Conservation (phyloP, 2,888 invertebrate species). For the Drosophila paracracens region DNA sequence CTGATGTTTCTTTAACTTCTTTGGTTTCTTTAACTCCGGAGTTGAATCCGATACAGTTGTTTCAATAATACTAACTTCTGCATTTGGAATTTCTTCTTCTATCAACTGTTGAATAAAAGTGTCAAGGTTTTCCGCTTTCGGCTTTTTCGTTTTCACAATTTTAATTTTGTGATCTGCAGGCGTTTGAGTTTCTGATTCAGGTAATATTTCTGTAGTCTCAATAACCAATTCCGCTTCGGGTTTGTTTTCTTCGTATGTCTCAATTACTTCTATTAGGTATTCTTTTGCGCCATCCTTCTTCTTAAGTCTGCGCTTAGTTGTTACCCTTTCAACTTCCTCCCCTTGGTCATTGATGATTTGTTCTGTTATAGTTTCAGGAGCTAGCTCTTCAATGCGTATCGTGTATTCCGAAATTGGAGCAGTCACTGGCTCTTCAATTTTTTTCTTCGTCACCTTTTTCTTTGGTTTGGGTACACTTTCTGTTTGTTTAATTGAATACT, state of each 20-base stretch:
- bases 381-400: slow-evolving; percentile 77
- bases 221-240: slow-evolving; percentile 85
- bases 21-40: slow-evolving; percentile 76
- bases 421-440: slow-evolving; percentile 34
- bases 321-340: slow-evolving; percentile 78
- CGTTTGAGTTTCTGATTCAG: slow-evolving; percentile 39
- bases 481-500: slow-evolving; percentile 50
- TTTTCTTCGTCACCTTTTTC: slow-evolving; percentile 61
- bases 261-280: slow-evolving; percentile 84
- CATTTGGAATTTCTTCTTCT: slow-evolving; percentile 82
- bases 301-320: slow-evolving; percentile 82
- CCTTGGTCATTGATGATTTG: slow-evolving; percentile 83
- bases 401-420: slow-evolving; percentile 60
- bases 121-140: slow-evolving; percentile 75
- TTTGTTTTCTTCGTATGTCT: slow-evolving; percentile 84
- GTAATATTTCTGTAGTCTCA: slow-evolving; percentile 83
- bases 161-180: slow-evolving; percentile 58
- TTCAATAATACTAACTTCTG: slow-evolving; percentile 83
- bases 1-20: slow-evolving; percentile 82
- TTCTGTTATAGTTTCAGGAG: slow-evolving; percentile 83
- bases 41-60: slow-evolving; percentile 78
- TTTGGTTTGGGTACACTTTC: slow-evolving; percentile 64
- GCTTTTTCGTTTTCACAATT: slow-evolving; percentile 77
- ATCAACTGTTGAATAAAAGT: slow-evolving; percentile 80
- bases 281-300: slow-evolving; percentile 85